phyloP scores from a whole-genome alignment of 2,113 vertebrate species.

The Stigmatopora argus region DNA sequence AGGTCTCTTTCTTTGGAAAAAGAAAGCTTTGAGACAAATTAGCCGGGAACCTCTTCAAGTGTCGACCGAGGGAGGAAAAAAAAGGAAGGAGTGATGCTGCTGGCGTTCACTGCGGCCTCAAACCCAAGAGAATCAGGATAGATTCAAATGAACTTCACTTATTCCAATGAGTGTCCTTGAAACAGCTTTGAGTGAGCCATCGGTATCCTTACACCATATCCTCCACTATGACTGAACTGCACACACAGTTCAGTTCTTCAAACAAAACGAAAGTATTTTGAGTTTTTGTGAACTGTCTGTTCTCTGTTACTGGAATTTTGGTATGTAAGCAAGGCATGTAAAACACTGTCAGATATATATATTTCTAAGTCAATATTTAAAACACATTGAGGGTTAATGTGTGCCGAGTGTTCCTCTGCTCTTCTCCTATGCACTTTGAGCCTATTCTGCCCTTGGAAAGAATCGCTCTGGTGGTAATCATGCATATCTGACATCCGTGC shows the following conservation, averaged over 20 bases:
- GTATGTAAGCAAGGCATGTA: constrained; percentile 30
- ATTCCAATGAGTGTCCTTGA: constrained; percentile 72
- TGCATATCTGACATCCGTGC: constrained; percentile 47
- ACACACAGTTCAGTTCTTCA: constrained; percentile 33
- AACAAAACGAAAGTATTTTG: neutral
- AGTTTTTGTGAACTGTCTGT: neutral
- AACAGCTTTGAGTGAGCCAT: constrained; percentile 61
- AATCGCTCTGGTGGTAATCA: constrained; percentile 27
- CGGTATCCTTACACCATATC: constrained; percentile 59
- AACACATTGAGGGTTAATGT: constrained; percentile 40
- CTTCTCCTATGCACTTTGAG: constrained; percentile 60
- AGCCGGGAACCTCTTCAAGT: constrained; percentile 61
- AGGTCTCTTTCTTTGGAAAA: constrained; percentile 62
- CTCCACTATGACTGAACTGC: constrained; percentile 41
- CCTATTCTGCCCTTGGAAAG: constrained; percentile 53
- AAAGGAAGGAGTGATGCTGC: constrained; percentile 44
- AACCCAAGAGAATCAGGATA: constrained; percentile 63
- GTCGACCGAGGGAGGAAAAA: constrained; percentile 34
- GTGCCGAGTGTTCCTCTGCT: constrained; percentile 30
- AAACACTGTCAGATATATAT: constrained; percentile 19
- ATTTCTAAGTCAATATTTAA: constrained; percentile 59
- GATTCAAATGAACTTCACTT: constrained; percentile 77
- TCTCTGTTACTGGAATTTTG: neutral
- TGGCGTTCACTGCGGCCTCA: constrained; percentile 53
- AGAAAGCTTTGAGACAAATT: constrained; percentile 68